A percentile compares a stretch with the other conserved stretches of the same genome.
Conservation (phyloP, 2,888 invertebrate species). For the Luperina nickerlii region DNA sequence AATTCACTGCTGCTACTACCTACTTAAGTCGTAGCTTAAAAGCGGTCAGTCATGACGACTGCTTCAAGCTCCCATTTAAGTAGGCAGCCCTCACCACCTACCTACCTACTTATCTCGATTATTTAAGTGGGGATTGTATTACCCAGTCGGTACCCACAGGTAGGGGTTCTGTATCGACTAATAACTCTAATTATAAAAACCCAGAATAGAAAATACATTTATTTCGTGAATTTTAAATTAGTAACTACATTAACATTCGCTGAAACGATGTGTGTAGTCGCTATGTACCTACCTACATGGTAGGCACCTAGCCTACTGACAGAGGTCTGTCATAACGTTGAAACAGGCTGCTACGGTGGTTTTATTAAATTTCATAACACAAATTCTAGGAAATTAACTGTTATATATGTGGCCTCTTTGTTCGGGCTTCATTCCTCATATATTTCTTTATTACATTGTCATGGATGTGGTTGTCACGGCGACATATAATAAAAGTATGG, state of each 20-base stretch:
- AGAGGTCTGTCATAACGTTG: neutral
- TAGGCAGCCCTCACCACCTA: neutral
- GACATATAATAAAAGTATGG: too few species aligned
- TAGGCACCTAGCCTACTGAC: slow-evolving; percentile 28
- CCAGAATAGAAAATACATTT: slow-evolving; percentile 40
- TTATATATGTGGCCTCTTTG: too few species aligned
- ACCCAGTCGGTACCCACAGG: neutral
- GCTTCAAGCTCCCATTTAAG: neutral
- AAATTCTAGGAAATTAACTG: neutral
- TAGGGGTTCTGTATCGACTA: neutral
- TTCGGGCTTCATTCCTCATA: too few species aligned
- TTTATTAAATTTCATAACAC: neutral
- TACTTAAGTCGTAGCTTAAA: neutral
- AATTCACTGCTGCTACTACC: neutral
- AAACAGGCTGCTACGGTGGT: neutral
- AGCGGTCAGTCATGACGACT: neutral
- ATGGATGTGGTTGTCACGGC: too few species aligned
- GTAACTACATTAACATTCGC: slow-evolving; percentile 38
- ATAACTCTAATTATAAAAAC: slow-evolving; percentile 24
- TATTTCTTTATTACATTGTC: too few species aligned
- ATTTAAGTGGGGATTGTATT: neutral
- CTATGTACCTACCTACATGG: slow-evolving; percentile 10
- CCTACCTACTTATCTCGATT: neutral
- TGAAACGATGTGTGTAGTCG: slow-evolving; percentile 26
- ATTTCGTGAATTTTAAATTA: slow-evolving; percentile 39